Evolutionary conservation across 2,888 invertebrate genomes (phyloP), one percentile per base, ranked within the genome.

Genomic region (Metallyticus violacea): DNA sequence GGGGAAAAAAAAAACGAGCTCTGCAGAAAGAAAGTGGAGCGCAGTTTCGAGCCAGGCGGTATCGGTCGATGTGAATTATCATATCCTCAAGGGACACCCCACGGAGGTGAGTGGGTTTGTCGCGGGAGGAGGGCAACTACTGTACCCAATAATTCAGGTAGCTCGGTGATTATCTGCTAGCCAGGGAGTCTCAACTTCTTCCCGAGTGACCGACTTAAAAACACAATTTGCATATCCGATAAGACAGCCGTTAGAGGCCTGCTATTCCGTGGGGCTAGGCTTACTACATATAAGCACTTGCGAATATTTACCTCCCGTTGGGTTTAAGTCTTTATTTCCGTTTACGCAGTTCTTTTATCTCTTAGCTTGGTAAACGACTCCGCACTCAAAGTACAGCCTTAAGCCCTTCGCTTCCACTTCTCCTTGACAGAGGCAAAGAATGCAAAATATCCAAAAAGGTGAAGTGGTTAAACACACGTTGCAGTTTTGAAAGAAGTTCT

Each of bases 161-260:
- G 40, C 40, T 62, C 15, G 15, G 40, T 15, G 40, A 62, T 62
- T 62, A 62, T 62, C 40, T n/a, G n/a, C n/a, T n/a, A n/a, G n/a
- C n/a, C n/a, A n/a, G n/a, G n/a, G n/a, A n/a, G n/a, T n/a, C n/a
- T n/a, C n/a, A n/a, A n/a, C n/a, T 62, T 15, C 40, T 15, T 28
- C 81, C 40, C 30, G 28, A 81, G 81, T 81, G 81, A 81, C 81
- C 81, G 30, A 81, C 81, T 81, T 28, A 30, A 62, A 81, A 81
- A 81, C 30, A 30, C 29, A 81, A 81, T 81, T 81, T 81, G 30
- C 81, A 81, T 81, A 30, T 1, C 30, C 81, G 81, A 30, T 81
- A 81, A 81, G 30, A 22, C 30, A 30, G 81, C 7, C 27, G 79
- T n/a, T 7, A 80, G 6, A 7, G 81, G 3, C 2, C 25, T 9